Percentiles rank a stretch among this genome's conserved stretches.
phyloP scores from a whole-genome alignment of 1,140 invertebrate genomes.

The Physella acuta region DNA sequence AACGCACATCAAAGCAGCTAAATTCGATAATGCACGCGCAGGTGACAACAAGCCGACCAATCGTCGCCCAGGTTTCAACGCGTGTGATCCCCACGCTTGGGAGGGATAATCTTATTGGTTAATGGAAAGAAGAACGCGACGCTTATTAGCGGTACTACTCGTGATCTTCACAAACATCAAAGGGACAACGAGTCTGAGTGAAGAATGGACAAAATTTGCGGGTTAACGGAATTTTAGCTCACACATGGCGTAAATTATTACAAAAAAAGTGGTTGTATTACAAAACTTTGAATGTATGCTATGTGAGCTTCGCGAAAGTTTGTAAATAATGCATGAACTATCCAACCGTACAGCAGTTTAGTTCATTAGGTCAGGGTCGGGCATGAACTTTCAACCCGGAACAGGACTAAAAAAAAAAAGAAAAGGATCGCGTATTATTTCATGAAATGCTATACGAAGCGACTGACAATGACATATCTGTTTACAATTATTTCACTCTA shows the following conservation, averaged over 20 bases:
- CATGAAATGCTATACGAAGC: too few species aligned
- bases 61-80: not conserved
- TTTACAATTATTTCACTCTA: too few species aligned
- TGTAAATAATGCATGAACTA: too few species aligned
- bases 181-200: not conserved
- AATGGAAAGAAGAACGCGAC: not conserved
- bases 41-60: constrained; percentile 18
- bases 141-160: constrained; percentile 16
- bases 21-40: constrained; percentile 23
- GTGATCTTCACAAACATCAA: not conserved
- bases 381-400: too few species aligned
- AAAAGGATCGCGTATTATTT: too few species aligned
- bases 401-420: too few species aligned
- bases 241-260: not conserved
- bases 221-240: constrained; percentile 17
- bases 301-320: too few species aligned
- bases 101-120: not conserved
- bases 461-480: too few species aligned
- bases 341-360: too few species aligned
- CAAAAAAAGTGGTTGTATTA: too few species aligned
- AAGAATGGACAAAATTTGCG: not conserved
- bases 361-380: too few species aligned
- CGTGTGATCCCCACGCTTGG: not conserved
- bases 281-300: too few species aligned
- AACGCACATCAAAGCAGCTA: constrained; percentile 15